phyloP scores from a whole-genome alignment of 2,113 vertebrate genomes.

The Gambusia affinis region DNA sequence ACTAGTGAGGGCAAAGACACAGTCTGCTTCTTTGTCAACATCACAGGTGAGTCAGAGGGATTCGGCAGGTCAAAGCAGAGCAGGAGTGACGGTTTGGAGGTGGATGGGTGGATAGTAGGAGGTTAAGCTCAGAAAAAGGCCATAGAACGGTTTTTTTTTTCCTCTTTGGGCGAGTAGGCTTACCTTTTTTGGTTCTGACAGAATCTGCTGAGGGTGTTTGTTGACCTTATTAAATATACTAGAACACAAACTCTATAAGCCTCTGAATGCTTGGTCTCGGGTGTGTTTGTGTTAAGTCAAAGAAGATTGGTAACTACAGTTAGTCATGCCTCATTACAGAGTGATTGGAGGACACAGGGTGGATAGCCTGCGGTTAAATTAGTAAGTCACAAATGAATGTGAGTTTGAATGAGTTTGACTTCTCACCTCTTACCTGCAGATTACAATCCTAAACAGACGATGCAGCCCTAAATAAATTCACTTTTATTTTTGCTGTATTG shows the following conservation, averaged over 20 bases:
- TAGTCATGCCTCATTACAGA: too few species aligned
- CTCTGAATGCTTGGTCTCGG: not conserved
- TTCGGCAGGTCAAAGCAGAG: slow-evolving; percentile 21
- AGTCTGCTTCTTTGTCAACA: slow-evolving; percentile 98
- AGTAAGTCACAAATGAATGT: too few species aligned
- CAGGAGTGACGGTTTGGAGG: slow-evolving; percentile 15
- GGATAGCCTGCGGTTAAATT: too few species aligned
- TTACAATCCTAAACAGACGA: too few species aligned
- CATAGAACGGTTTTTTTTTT: slow-evolving; percentile 18
- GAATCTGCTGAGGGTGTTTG: not conserved
- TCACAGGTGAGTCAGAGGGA: slow-evolving; percentile 92
- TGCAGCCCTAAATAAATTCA: too few species aligned
- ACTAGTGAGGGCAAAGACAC: slow-evolving; percentile 89
- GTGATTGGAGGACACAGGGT: too few species aligned
- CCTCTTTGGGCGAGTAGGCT: not conserved
- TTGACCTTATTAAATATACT: too few species aligned
- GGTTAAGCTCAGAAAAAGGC: slow-evolving; percentile 16
- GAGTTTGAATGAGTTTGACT: too few species aligned
- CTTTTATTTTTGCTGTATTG: too few species aligned
- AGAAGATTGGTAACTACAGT: too few species aligned
- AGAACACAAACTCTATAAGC: too few species aligned
- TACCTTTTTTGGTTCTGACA: not conserved
- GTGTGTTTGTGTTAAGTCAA: not conserved
- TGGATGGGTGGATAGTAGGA: slow-evolving; percentile 3
- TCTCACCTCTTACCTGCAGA: too few species aligned